phyloP scores from a whole-genome alignment of 2,113 vertebrate species.

The Psephotus haematonotus region DNA sequence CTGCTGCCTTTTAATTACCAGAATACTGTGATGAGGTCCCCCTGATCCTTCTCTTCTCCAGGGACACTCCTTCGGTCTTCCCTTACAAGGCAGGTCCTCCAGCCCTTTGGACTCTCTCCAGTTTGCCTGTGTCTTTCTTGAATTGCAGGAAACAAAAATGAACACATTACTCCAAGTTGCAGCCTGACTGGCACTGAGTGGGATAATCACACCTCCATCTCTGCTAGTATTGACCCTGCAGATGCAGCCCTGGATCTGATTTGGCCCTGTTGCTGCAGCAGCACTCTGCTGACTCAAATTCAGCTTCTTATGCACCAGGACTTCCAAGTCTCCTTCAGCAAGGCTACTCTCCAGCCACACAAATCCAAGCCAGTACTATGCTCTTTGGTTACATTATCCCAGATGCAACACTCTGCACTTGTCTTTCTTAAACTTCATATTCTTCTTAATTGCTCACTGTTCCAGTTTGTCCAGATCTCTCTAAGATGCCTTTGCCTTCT shows the following conservation, averaged over 20 bases:
- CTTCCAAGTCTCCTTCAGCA: not conserved
- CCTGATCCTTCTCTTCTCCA: not conserved
- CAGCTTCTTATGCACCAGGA: not conserved
- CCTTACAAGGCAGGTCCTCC: not conserved
- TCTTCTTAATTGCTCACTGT: not conserved
- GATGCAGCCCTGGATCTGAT: not conserved
- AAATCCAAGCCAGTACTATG: not conserved
- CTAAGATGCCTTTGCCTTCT: not conserved
- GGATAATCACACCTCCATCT: not conserved
- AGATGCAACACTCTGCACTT: not conserved
- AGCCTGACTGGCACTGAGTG: not conserved
- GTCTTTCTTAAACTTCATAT: not conserved
- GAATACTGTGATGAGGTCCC: not conserved
- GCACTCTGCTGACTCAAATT: not conserved
- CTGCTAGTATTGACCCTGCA: fast-evolving
- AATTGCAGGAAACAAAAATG: not conserved
- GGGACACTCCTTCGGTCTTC: not conserved
- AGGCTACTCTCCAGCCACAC: not conserved
- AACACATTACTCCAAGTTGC: not conserved
- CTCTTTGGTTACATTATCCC: not conserved
- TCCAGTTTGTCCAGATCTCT: not conserved
- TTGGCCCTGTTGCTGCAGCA: not conserved
- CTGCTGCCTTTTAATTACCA: not conserved
- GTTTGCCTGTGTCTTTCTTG: not conserved
- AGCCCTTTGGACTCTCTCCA: not conserved